Conservation (phyloP, 2,888 invertebrate species). For the Azorinus chamasolen region DNA sequence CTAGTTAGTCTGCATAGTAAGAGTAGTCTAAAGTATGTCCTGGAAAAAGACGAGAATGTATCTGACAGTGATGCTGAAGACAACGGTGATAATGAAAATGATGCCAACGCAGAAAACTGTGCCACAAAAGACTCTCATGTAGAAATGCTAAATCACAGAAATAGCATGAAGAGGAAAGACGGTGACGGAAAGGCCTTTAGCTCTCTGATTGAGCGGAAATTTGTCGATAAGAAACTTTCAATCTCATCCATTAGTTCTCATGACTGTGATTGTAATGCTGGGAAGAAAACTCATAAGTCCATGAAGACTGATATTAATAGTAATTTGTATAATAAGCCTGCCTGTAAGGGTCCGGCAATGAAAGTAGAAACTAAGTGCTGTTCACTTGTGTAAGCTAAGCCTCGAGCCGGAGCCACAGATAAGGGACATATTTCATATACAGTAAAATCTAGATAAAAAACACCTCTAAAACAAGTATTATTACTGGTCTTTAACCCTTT, state of each 20-base stretch:
- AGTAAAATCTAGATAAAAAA: too few relatives aligned
- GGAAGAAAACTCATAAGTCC: conserved; percentile 47
- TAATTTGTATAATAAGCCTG: conserved; percentile 71
- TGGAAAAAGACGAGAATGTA: conserved; percentile 70
- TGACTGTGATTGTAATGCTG: conserved; percentile 58
- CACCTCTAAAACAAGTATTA: too few relatives aligned
- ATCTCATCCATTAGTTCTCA: conserved; percentile 63
- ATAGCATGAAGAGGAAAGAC: conserved; percentile 52
- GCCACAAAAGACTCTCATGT: conserved; percentile 42
- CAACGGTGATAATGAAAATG: conserved; percentile 50
- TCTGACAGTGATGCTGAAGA: conserved; percentile 70
- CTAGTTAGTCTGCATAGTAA: conserved; percentile 69
- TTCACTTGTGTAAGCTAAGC: conserved; percentile 71
- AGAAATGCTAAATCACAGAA: conserved; percentile 43
- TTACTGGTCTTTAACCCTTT: too few relatives aligned
- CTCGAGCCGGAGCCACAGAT: too few relatives aligned
- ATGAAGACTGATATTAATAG: conserved; percentile 76
- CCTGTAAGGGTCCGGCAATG: conserved; percentile 55
- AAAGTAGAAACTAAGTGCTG: conserved; percentile 81
- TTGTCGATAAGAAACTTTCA: conserved; percentile 33
- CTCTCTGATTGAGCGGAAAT: conserved; percentile 57
- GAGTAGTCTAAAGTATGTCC: conserved; percentile 76
- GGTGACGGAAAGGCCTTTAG: conserved; percentile 68
- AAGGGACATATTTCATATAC: too few relatives aligned
- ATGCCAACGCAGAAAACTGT: conserved; percentile 24